These are phyloP conservation scores for Buphagus erythrorhynchus DNA, from an alignment of 2,797 vertebrate genomes.

Conservation along the genomic window DNA sequence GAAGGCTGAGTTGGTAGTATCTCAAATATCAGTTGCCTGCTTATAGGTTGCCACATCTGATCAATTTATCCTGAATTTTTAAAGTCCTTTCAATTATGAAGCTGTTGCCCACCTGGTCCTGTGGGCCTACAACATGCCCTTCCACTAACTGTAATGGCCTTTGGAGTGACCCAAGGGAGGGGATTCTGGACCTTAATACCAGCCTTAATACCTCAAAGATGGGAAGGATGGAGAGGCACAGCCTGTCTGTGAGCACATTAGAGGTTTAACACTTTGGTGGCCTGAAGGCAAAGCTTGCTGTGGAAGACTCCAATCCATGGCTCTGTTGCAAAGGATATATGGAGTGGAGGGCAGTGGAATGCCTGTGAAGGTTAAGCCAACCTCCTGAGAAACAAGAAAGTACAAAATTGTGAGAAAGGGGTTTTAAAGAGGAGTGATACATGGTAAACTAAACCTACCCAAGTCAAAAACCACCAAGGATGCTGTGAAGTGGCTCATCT, in stretches of 20 bases:
- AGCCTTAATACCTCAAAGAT: neutral
- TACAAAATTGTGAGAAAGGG: neutral
- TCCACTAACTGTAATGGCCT: neutral
- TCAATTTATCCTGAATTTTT: neutral
- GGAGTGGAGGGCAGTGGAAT: neutral
- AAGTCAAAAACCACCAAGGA: neutral
- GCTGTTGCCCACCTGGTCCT: neutral
- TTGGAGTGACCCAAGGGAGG: neutral
- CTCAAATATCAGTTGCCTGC: neutral
- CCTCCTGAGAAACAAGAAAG: neutral
- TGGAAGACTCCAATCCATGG: neutral
- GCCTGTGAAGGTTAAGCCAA: neutral
- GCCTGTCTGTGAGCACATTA: neutral
- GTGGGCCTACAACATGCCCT: neutral
- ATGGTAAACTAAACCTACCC: neutral
- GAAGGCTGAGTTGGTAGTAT: neutral
- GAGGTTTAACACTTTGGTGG: neutral
- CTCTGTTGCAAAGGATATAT: neutral
- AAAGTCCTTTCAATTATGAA: neutral
- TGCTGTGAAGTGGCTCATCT: rapidly evolving
- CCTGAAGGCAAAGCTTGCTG: neutral
- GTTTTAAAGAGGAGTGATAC: neutral
- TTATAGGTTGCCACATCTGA: neutral
- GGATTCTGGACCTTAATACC: neutral
- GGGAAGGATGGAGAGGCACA: neutral